Percentiles rank a stretch among this genome's conserved stretches.
These are phyloP conservation scores for Pogonognathellus flavescens DNA, from an alignment of 1,140 invertebrate species.

Conservation along the genomic window DNA sequence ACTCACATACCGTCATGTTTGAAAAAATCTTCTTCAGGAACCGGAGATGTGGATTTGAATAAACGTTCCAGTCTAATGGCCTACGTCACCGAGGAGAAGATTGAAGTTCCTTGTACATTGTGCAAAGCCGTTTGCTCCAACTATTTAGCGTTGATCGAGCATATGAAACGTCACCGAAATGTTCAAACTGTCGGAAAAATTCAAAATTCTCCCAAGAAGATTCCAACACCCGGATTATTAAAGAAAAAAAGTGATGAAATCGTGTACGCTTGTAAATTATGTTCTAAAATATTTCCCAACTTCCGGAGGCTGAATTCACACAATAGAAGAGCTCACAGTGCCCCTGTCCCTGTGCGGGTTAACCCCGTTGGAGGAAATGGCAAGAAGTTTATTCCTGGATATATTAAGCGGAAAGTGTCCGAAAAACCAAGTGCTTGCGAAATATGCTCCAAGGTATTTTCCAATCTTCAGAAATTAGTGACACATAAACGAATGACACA, in stretches of 20 bases:
- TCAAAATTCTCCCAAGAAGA: not conserved
- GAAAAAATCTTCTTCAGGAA: not conserved
- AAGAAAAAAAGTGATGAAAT: too few relatives aligned
- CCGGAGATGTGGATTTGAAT: not conserved
- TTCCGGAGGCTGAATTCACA: too few relatives aligned
- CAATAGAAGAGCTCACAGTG: too few relatives aligned
- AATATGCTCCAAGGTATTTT: not conserved
- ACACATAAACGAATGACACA: not conserved
- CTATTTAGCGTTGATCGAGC: not conserved
- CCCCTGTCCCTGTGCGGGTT: too few relatives aligned
- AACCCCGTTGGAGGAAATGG: too few relatives aligned
- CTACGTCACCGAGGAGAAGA: not conserved
- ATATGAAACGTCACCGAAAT: conserved; percentile 11
- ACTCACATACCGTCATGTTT: not conserved
- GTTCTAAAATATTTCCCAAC: too few relatives aligned
- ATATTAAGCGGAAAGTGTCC: too few relatives aligned
- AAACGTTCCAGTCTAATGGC: too few relatives aligned
- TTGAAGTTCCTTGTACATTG: not conserved
- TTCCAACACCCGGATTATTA: too few relatives aligned
- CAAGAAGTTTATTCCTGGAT: too few relatives aligned
- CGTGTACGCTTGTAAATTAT: too few relatives aligned
- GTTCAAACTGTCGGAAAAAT: not conserved
- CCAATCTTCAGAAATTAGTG: not conserved
- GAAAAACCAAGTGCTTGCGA: too few relatives aligned
- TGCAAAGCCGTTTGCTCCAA: conserved; percentile 1